These are phyloP conservation scores for Gila orcuttii DNA, from an alignment of 2,113 vertebrate species.

Conservation along the genomic window DNA sequence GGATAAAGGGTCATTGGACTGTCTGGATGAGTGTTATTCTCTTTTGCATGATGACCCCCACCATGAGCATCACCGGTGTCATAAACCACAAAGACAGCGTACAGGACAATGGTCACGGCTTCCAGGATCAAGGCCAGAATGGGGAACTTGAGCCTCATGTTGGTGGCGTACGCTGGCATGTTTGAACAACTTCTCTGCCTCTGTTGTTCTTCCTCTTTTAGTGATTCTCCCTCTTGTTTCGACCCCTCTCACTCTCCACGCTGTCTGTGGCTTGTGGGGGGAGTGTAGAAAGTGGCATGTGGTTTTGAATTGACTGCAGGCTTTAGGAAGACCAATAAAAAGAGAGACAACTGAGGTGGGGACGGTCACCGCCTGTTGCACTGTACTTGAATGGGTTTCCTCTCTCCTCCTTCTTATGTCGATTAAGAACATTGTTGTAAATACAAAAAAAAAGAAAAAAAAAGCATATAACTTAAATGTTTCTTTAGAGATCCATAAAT, in stretches of 20 bases:
- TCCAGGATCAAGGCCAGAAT: conserved; percentile 83
- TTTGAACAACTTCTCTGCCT: conserved; percentile 37
- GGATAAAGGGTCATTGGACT: conserved; percentile 77
- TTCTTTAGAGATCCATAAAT: neutral
- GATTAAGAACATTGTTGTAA: neutral
- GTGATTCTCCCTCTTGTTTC: conserved; percentile 54
- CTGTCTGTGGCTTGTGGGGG: conserved; percentile 66
- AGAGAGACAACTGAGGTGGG: conserved; percentile 55
- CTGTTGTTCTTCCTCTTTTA: conserved; percentile 33
- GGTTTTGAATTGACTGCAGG: conserved; percentile 68
- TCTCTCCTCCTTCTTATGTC: conserved; percentile 52
- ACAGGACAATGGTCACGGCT: conserved; percentile 83
- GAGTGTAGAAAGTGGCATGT: conserved; percentile 55
- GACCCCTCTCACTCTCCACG: conserved; percentile 39
- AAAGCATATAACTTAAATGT: neutral
- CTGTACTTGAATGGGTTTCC: conserved; percentile 66
- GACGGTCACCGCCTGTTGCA: conserved; percentile 55
- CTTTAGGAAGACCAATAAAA: conserved; percentile 73
- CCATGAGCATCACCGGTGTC: conserved; percentile 66
- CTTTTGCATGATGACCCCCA: accelerated
- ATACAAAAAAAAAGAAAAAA: neutral
- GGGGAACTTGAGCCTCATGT: conserved; percentile 90
- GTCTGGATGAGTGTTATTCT: conserved; percentile 8
- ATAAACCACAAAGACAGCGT: conserved; percentile 82
- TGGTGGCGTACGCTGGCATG: conserved; percentile 80